These are phyloP conservation scores for Andrena dorsata DNA, from an alignment of 2,888 invertebrate species.

Conservation along the genomic window DNA sequence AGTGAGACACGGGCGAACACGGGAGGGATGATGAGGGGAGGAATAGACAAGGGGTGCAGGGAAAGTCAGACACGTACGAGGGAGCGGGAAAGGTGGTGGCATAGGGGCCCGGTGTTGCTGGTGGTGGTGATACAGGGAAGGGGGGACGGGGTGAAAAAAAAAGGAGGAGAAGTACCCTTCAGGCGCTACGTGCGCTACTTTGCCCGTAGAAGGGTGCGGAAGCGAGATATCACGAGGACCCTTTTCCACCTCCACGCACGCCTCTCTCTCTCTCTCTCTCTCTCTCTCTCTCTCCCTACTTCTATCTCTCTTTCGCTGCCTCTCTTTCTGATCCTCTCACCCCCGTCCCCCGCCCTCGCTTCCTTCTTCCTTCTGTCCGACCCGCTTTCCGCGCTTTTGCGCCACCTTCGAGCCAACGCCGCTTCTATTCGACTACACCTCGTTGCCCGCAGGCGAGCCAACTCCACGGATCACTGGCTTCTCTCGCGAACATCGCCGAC, in stretches of 20 bases:
- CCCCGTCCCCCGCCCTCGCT: not conserved
- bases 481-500: constrained; percentile 25
- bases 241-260: constrained; percentile 61
- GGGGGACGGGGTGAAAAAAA: constrained; percentile 15
- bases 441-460: constrained; percentile 18
- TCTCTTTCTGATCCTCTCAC: not conserved
- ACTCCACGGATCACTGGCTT: constrained; percentile 47
- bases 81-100: constrained; percentile 5
- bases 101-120: not conserved
- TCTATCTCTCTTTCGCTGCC: not conserved
- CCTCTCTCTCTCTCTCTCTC: constrained; percentile 10
- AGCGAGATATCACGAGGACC: constrained; percentile 74
- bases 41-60: not conserved
- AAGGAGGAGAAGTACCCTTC: constrained; percentile 66
- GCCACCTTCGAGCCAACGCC: constrained; percentile 42
- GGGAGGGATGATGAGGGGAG: not conserved
- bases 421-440: constrained; percentile 47
- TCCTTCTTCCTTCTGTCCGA: constrained; percentile 41
- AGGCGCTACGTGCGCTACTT: constrained; percentile 78
- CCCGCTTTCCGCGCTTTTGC: constrained; percentile 57
- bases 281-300: constrained; percentile 1
- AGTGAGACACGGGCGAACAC: too few relatives aligned
- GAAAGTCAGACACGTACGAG: not conserved
- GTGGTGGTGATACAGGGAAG: constrained; percentile 17
- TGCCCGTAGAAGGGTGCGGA: constrained; percentile 77